These are phyloP conservation scores for Morpho helenor DNA, from an alignment of 2,888 invertebrate species.

Conservation along the genomic window DNA sequence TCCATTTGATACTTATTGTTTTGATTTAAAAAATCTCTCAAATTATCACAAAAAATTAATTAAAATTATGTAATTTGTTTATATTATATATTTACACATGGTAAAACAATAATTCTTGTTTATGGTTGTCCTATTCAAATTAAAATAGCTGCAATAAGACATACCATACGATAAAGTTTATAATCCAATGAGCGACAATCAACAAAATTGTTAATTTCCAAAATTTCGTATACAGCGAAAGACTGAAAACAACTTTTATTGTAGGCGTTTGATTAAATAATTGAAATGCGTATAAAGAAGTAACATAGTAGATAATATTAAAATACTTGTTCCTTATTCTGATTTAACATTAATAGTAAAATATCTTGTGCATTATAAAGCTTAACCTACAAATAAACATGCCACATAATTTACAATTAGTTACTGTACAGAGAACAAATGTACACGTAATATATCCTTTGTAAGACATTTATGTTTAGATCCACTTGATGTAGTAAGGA, in stretches of 20 bases:
- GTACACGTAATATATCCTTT: constrained; percentile 34
- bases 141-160: constrained; percentile 20
- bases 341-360: constrained; percentile 29
- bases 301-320: constrained; percentile 20
- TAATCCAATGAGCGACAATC: too few relatives aligned
- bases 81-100: constrained; percentile 11
- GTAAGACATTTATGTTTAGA: too few relatives aligned
- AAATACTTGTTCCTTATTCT: constrained; percentile 22
- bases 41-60: constrained; percentile 10
- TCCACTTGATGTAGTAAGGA: too few relatives aligned
- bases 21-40: constrained; percentile 3
- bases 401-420: constrained; percentile 55
- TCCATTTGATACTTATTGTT: constrained; percentile 6
- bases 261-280: constrained; percentile 13
- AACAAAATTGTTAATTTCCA: neutral
- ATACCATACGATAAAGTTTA: neutral
- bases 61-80: constrained; percentile 6
- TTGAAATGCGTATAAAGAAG: constrained; percentile 14
- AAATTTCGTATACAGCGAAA: constrained; percentile 1
- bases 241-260: constrained; percentile 2
- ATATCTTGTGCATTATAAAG: constrained; percentile 55
- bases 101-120: constrained; percentile 13
- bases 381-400: constrained; percentile 57
- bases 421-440: constrained; percentile 56
- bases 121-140: constrained; percentile 10